phyloP scores from a whole-genome alignment of 2,113 vertebrate species.

The Hystrix brachyura region DNA sequence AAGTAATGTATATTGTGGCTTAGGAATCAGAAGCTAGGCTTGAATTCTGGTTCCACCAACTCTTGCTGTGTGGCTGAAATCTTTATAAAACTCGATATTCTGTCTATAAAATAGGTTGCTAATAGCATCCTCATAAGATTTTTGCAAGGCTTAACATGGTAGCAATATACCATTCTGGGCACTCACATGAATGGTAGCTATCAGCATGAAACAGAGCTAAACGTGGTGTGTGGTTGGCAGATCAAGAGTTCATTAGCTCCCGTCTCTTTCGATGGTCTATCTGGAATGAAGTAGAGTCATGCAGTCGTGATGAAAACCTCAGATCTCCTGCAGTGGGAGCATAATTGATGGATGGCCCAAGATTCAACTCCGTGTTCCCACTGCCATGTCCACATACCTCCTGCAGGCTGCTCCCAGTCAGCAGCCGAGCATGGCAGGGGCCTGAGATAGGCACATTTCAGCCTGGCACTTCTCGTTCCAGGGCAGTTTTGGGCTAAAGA shows the following conservation, averaged over 20 bases:
- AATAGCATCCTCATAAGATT: background rate
- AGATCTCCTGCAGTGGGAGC: background rate
- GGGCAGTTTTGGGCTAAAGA: background rate
- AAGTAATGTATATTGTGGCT: background rate
- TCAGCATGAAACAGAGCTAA: background rate
- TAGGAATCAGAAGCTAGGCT: slow-evolving; percentile 2
- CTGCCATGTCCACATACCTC: background rate
- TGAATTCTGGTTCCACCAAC: background rate
- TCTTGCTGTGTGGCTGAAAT: background rate
- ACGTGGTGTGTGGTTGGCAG: background rate
- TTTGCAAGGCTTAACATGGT: background rate
- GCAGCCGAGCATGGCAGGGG: background rate
- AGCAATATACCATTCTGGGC: background rate
- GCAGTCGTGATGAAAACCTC: background rate
- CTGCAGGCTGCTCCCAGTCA: background rate
- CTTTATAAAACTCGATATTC: background rate
- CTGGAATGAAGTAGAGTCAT: background rate
- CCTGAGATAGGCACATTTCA: background rate
- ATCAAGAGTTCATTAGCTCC: background rate
- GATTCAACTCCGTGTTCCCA: background rate
- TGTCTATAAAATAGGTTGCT: background rate
- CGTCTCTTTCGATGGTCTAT: background rate
- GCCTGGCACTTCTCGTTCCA: background rate
- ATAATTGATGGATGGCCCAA: rapidly evolving
- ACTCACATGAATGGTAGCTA: background rate